phyloP scores from a whole-genome alignment of 2,888 invertebrate genomes.

The Clitarchus hookeri region DNA sequence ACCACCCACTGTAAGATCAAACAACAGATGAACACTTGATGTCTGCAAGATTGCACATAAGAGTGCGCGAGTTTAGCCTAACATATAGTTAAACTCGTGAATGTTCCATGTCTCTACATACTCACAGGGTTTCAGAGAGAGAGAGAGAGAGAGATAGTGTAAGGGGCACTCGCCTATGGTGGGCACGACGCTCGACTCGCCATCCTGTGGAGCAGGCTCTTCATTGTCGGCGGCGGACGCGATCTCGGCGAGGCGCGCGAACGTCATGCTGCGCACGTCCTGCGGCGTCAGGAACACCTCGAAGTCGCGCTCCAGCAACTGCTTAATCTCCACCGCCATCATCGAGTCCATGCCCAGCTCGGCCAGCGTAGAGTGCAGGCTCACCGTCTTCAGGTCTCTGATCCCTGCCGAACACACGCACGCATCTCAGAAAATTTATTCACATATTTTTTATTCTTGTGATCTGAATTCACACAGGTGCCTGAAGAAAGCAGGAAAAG shows the following conservation, averaged over 20 bases:
- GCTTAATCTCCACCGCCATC: conserved; percentile 96
- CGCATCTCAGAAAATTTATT: background rate
- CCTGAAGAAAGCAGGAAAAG: too few relatives aligned
- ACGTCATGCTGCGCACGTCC: conserved; percentile 81
- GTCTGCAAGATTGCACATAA: too few relatives aligned
- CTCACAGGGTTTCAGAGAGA: too few relatives aligned
- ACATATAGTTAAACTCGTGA: too few relatives aligned
- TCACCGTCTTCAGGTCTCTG: conserved; percentile 70
- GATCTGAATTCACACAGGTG: too few relatives aligned
- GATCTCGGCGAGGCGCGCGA: conserved; percentile 55
- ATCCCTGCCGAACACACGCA: conserved; percentile 55
- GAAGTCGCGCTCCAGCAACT: conserved; percentile 86
- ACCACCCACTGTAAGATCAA: too few relatives aligned
- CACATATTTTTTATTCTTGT: too few relatives aligned
- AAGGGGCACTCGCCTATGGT: background rate
- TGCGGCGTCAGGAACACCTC: conserved; percentile 84
- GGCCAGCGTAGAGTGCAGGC: conserved; percentile 65
- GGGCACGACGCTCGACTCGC: background rate
- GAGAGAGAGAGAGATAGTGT: too few relatives aligned
- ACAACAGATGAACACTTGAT: too few relatives aligned
- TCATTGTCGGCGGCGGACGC: background rate
- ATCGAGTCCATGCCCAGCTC: conserved; percentile 97
- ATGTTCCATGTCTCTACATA: too few relatives aligned
- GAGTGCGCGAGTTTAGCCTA: too few relatives aligned
- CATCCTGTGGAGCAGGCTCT: background rate